Evolutionary conservation across 2,113 vertebrate genomes (phyloP).

Genomic region (Fulica atra): DNA sequence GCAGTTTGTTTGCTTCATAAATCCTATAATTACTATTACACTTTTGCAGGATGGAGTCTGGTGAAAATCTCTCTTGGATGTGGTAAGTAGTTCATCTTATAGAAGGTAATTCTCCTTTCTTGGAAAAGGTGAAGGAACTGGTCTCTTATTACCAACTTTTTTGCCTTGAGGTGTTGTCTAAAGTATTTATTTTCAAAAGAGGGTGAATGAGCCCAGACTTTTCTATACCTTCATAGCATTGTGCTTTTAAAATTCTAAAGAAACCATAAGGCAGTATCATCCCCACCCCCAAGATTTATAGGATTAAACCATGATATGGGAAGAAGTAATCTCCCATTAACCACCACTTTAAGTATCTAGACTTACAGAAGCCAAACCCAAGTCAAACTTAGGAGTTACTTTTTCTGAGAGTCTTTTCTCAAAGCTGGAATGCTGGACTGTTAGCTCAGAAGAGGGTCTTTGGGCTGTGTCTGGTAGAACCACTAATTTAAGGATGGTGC

Average conservation of each 20-base stretch:
- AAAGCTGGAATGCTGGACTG: rapidly evolving
- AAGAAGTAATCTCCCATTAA: neutral
- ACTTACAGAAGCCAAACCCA: neutral
- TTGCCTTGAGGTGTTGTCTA: neutral
- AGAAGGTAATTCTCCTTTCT: neutral
- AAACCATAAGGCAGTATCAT: neutral
- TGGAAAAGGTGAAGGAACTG: neutral
- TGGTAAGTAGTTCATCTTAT: neutral
- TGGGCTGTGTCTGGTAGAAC: neutral
- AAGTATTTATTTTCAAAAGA: neutral
- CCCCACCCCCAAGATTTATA: neutral
- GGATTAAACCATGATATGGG: neutral
- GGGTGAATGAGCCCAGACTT: neutral
- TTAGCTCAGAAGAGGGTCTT: neutral
- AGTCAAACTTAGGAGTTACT: neutral
- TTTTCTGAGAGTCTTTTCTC: neutral
- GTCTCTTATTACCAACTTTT: neutral
- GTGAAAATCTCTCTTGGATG: neutral
- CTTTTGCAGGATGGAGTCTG: neutral
- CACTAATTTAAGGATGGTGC: neutral
- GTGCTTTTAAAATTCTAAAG: neutral
- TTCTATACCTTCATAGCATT: neutral
- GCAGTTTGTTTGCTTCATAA: neutral
- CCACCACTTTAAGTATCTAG: neutral
- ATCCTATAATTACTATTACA: neutral